Percentiles rank a stretch among this genome's conserved stretches.
Conservation (phyloP, 1,140 invertebrate species). For the Drosophila arawakana region DNA sequence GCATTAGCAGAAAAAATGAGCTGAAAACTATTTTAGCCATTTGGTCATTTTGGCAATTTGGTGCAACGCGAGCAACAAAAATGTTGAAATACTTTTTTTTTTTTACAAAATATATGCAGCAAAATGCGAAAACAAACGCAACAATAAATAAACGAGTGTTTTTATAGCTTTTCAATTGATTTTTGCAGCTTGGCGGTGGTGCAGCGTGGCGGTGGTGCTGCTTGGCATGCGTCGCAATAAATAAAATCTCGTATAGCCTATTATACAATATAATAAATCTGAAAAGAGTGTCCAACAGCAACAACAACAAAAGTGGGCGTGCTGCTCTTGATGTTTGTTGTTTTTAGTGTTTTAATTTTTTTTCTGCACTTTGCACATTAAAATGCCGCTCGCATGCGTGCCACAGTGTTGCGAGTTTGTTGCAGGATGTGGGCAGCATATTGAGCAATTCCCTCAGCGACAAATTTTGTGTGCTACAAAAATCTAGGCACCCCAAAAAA, state of each 20-base stretch:
- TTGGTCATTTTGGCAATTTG: slow-evolving; percentile 72
- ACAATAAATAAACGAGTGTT: slow-evolving; percentile 79
- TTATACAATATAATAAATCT: slow-evolving; percentile 83
- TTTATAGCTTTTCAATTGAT: slow-evolving; percentile 81
- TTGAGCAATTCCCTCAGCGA: slow-evolving; percentile 53
- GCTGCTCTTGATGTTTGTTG: slow-evolving; percentile 68
- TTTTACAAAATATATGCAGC: slow-evolving; percentile 55
- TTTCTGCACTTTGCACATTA: slow-evolving; percentile 74
- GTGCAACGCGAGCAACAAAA: slow-evolving; percentile 68
- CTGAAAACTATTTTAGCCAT: slow-evolving; percentile 55
- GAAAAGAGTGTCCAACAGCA: slow-evolving; percentile 34
- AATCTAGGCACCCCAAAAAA: slow-evolving; percentile 5
- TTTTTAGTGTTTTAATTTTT: slow-evolving; percentile 30
- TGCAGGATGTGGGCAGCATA: slow-evolving; percentile 47
- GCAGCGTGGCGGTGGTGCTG: slow-evolving; percentile 18
- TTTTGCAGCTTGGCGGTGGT: slow-evolving; percentile 40
- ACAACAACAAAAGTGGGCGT: slow-evolving; percentile 71
- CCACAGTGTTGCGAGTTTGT: slow-evolving; percentile 61
- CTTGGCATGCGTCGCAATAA: slow-evolving; percentile 70
- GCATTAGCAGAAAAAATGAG: slow-evolving; percentile 53
- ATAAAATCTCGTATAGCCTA: slow-evolving; percentile 73
- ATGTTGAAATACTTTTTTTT: slow-evolving; percentile 69
- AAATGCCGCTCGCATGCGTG: slow-evolving; percentile 78
- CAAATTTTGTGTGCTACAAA: slow-evolving; percentile 45
- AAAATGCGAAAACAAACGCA: slow-evolving; percentile 59